Base-by-base conservation (phyloP, 2,888 invertebrate genomes). In the Leptinotarsa rubiginosa region DNA sequence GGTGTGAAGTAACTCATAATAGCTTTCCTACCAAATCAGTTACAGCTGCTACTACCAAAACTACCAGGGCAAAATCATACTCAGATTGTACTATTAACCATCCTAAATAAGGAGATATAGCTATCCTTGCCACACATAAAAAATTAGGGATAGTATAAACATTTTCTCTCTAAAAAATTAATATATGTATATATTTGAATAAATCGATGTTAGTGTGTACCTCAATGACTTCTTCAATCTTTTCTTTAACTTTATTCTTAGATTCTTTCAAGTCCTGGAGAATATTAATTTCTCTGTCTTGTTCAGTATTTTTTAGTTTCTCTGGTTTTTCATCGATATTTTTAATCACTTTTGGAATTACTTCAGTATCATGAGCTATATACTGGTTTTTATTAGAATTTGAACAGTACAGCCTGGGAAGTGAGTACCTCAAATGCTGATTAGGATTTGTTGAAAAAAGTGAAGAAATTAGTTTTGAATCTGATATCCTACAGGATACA, bases 71-170 rank as follows among this genome's bases (percentile, higher is more conserved):
- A 78, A 93, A 88, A 83, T 92, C 89, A 87, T 94, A 98, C 79
- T 95, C 90, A 41, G 94, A 93, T 81, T 95, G 92, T 18, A 98
- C 86, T 80, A 99, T 96, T 64, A 97, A 91, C 88, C 96, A 95
- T 31, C 97, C 97, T 77, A 99, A 90, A 84, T 95, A 93, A 1
- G 99, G 99, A 1, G 98, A 95, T 81, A 96, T 89, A 10, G 92
- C 88, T 82, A 98, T 97, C 83, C 99, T 91, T 25, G 94, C 90
- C 12, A 96, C 88, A 84, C 98, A 98, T 70, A 99, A 88, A 66
- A 96, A 89, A 88, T 99, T 99, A 15, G 99, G 99, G 81, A 99
- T 91, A 0, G 99, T 99, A 86, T 94, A 93, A 59, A 97, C 92
- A 88, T 97, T 97, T 89, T 98, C 98, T 80, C 90, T 92, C 89